Percentiles rank a stretch among this genome's conserved stretches.
These are phyloP conservation scores for Carcharodon carcharias DNA, from an alignment of 2,797 vertebrate genomes.

Conservation along the genomic window DNA sequence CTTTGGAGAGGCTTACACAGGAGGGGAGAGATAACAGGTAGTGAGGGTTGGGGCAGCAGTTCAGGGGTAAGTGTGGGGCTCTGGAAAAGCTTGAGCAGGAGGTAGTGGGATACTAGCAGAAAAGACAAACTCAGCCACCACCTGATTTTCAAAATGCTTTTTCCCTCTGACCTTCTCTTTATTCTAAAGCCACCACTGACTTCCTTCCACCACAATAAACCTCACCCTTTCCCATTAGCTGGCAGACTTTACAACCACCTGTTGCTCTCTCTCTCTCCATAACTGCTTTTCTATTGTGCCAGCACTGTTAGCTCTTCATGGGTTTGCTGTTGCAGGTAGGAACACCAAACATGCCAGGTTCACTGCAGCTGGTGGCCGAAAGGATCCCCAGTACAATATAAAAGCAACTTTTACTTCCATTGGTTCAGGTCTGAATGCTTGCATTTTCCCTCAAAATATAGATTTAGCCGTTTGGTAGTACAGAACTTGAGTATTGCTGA, in stretches of 20 bases:
- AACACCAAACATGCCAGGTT: neutral
- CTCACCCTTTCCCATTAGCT: neutral
- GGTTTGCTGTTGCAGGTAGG: neutral
- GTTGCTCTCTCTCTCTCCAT: neutral
- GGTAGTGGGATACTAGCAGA: neutral
- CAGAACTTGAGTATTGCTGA: no score
- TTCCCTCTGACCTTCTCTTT: no score
- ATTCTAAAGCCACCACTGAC: neutral
- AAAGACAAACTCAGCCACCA: neutral
- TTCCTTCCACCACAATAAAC: neutral
- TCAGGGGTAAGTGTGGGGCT: neutral
- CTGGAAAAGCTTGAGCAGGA: neutral
- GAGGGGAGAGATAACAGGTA: neutral
- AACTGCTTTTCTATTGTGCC: neutral
- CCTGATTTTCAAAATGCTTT: no score
- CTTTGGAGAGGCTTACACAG: neutral
- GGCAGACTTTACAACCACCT: neutral
- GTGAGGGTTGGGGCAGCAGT: neutral
- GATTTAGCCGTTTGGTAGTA: no score
- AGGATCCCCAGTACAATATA: neutral
- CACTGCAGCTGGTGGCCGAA: neutral
- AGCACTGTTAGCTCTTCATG: no score
- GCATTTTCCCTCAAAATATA: no score
- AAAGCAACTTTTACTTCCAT: no score
- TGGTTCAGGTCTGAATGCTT: no score